Base-by-base conservation (phyloP, 2,888 invertebrate species). In the Nebria salina region DNA sequence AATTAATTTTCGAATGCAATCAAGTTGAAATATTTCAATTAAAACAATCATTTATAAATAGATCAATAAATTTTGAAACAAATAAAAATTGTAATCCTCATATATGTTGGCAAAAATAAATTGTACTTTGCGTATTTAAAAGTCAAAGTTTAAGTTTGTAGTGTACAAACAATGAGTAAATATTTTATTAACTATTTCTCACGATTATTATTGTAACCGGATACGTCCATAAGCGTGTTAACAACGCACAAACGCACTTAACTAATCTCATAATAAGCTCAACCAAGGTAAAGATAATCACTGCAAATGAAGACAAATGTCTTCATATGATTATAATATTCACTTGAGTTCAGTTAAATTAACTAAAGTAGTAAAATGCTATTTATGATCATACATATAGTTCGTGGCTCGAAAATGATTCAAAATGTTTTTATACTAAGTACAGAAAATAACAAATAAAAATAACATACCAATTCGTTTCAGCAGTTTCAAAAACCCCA, bases 391-490 rank as follows among this genome's bases (percentile, higher is more conserved):
- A 20, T 20, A 20, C 1, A 20, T 20, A 20, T 20, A 20, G 0
- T 20, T 20, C 0, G 20, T 20, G 20, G 20, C 34, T 34, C 34
- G n/a, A 34, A 34, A 34, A 34, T 4, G 34, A 5, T 34, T 20
- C 20, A 20, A 20, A 20, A 1, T 20, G 20, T 20, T 20, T 20
- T 20, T 20, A 20, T 20, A 20, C 20, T 20, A 20, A 34, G 4
- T 34, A 34, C 34, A 34, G 34, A 34, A 34, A 4, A 34, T 1
- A 54, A 54, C 6, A 3, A 54, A 54, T 11, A 7, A 11, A 54
- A 54, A 54, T 54, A 54, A 54, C 54, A 54, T 54, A 54, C 54
- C 54, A 54, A 54, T 54, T 54, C 54, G 54, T 54, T 54, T 54
- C 13, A 54, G 54, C 7, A 54, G 54, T 54, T 54, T 54, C 54